These are phyloP conservation scores for Poeciliopsis presidionis DNA, from an alignment of 2,797 vertebrate species.

Conservation along the genomic window DNA sequence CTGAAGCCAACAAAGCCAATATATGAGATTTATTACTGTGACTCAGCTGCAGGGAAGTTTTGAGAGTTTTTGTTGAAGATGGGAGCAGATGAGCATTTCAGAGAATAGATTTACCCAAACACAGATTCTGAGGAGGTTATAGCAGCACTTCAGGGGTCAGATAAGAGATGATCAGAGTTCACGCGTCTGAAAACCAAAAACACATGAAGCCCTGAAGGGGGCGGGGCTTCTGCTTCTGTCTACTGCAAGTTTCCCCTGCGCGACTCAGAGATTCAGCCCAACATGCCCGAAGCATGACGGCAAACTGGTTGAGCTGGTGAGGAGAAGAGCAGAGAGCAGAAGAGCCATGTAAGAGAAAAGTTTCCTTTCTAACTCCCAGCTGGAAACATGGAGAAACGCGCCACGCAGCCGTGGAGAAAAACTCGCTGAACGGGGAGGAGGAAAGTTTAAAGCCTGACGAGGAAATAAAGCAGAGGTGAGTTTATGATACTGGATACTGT, in stretches of 20 bases:
- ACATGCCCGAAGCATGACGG: conserved; percentile 70
- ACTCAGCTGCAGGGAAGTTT: neutral
- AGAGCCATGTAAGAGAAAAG: conserved; percentile 13
- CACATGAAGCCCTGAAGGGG: conserved; percentile 26
- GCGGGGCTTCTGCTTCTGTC: conserved; percentile 54
- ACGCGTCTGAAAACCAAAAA: neutral
- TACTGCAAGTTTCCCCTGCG: conserved; percentile 8
- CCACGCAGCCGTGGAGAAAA: neutral
- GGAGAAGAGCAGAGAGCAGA: neutral
- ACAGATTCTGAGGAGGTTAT: neutral
- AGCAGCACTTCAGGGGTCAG: neutral
- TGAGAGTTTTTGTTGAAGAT: neutral
- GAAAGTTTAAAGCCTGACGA: conserved; percentile 35
- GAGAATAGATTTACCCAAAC: neutral
- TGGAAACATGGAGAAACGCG: conserved; percentile 22
- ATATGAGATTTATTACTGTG: neutral
- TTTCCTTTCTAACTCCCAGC: conserved; percentile 23
- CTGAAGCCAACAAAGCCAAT: neutral
- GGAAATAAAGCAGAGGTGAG: conserved; percentile 34
- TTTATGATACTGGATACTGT: neutral
- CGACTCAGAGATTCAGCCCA: conserved; percentile 34
- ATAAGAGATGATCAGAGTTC: conserved; percentile 32
- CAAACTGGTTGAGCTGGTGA: conserved; percentile 71
- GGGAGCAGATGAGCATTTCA: neutral
- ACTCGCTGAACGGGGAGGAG: conserved; percentile 11